Base-by-base conservation (phyloP, 2,113 vertebrate genomes). In the Dipodomys merriami region DNA sequence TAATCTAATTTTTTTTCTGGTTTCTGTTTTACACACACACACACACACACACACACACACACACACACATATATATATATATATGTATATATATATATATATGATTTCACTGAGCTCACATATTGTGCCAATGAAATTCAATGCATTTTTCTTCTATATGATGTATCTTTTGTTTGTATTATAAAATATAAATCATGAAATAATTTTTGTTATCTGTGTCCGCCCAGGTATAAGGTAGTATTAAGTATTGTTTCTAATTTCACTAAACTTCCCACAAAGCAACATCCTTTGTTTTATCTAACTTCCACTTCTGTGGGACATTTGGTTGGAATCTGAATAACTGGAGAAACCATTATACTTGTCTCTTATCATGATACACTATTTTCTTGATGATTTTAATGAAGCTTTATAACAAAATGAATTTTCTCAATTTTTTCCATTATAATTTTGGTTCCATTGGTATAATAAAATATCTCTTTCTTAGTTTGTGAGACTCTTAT, bases 231-330 rank as follows among this genome's bases (percentile, higher is more conserved):
- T 79, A 39, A 92, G 15, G 11, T 13, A 85, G 1, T 76, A 60
- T 90, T 69, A 86, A 90, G 73, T 64, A 85, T 1, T 87, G 2
- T 79, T 83, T 82, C 16, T 35, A 82, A 68, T 7, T 69, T 93
- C 46, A 89, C 33, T 20, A 44, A 91, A 82, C 30, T 88, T 10
- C 30, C 73, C 11, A 68, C 3, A 88, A 86, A 77, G 18, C 20
- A 90, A 25, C 13, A 78, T n/a, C 0, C 2, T 27, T 2, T 62
- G 3, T 73, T 19, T 39, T 6, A 39, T 82, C 4, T 30, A 84
- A 72, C 4, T 53, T 11, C 46, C 33, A 68, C 9, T 68, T 81
- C 9, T 77, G 15, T 5, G 83, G 39, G 29, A 13, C 20, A 49
- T 79, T 65, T 49, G 30, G 22, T 69, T 74, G 18, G 85, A 92